Conservation (phyloP, 2,113 vertebrate genomes). For the Paralichthys olivaceus region DNA sequence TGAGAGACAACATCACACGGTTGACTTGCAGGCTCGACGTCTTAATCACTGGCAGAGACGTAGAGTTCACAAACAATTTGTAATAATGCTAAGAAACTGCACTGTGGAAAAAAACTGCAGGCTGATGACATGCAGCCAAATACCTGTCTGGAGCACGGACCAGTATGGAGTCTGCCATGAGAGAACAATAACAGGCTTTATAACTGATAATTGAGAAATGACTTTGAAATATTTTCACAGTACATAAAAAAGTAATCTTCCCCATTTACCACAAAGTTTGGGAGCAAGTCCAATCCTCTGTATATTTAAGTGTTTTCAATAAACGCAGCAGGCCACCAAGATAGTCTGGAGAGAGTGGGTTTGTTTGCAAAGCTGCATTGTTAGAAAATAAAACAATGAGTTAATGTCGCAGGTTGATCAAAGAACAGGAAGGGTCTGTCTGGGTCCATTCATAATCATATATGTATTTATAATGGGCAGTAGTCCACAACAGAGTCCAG, state of each 20-base stretch:
- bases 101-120: conserved; percentile 10
- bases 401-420: conserved; percentile 10
- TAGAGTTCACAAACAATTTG: conserved; percentile 20
- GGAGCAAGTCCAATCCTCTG: conserved; percentile 1
- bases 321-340: conserved; percentile 29
- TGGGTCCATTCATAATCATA: conserved; percentile 7
- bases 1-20: conserved; percentile 4
- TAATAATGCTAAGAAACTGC: conserved; percentile 17
- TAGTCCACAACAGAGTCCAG: neutral
- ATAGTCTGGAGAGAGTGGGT: neutral
- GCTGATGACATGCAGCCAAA: conserved; percentile 38
- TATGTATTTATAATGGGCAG: conserved; percentile 1
- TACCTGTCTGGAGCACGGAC: conserved; percentile 50
- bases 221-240: conserved; percentile 53
- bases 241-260: conserved; percentile 51
- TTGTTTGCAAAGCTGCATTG: neutral
- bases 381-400: conserved; percentile 13
- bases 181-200: conserved; percentile 61
- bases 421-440: conserved; percentile 32
- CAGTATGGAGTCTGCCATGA: conserved; percentile 30
- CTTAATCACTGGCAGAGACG: neutral
- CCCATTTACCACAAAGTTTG: conserved; percentile 38
- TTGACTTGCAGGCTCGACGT: neutral
- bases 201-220: conserved; percentile 53
- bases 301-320: conserved; percentile 28